Conservation (phyloP, 2,113 vertebrate species). For the Notechis scutatus region DNA sequence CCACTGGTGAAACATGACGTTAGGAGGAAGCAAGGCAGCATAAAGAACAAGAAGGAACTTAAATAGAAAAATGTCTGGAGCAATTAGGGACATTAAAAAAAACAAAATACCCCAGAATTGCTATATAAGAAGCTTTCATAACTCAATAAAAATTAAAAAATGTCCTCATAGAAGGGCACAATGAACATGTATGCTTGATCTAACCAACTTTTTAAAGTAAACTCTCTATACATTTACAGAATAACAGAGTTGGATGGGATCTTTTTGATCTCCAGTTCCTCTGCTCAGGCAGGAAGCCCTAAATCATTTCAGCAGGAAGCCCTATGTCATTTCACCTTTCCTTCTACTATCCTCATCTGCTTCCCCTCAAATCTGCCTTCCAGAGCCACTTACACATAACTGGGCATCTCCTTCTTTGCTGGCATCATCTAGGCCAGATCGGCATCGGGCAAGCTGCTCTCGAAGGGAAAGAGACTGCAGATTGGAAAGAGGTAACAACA, state of each 20-base stretch:
- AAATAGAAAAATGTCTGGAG: not conserved
- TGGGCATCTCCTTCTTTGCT: slow-evolving; percentile 67
- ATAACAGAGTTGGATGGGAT: not conserved
- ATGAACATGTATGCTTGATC: not conserved
- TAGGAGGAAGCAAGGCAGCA: not conserved
- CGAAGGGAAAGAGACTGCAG: slow-evolving; percentile 62
- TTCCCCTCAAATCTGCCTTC: not conserved
- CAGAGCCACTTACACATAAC: slow-evolving; percentile 32
- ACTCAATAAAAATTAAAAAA: not conserved
- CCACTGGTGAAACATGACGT: not conserved
- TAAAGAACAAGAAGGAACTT: not conserved
- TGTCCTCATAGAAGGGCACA: not conserved
- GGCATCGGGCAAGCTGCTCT: slow-evolving; percentile 65
- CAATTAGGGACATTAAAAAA: not conserved
- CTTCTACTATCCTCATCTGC: not conserved
- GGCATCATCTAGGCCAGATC: slow-evolving; percentile 64
- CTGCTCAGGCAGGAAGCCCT: not conserved
- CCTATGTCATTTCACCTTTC: not conserved
- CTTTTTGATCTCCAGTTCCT: not conserved
- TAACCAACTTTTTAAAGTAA: not conserved
- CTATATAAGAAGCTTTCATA: not conserved
- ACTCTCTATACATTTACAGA: not conserved
- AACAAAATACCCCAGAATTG: not conserved
- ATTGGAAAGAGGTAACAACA: not conserved
- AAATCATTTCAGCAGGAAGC: not conserved